phyloP scores from a whole-genome alignment of 2,113 vertebrate species.

The Cygnus atratus region DNA sequence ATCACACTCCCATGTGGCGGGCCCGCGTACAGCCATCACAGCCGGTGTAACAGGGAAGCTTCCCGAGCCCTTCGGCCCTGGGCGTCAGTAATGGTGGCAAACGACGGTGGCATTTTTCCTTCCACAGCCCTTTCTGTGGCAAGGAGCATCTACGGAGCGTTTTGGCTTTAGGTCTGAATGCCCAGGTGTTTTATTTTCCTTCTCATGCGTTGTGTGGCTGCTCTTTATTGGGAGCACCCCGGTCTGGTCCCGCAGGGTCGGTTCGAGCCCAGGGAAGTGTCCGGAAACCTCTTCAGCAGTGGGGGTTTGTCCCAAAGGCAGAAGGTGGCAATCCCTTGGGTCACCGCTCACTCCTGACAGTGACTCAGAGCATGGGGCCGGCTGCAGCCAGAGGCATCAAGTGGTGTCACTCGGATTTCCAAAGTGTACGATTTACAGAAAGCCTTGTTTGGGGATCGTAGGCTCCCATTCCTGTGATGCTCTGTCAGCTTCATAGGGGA shows the following conservation, averaged over 20 bases:
- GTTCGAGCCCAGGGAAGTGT: background rate
- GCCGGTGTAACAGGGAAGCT: background rate
- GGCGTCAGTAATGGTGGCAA: too few species aligned
- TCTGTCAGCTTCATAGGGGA: background rate
- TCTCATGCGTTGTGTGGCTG: fast-evolving
- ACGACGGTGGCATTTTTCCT: fast-evolving
- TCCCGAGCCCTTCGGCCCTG: background rate
- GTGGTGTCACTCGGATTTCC: background rate
- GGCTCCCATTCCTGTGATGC: background rate
- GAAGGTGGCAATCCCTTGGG: background rate
- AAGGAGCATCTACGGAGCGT: background rate
- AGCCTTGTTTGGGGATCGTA: background rate
- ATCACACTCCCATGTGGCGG: background rate
- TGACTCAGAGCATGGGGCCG: background rate
- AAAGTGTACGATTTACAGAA: background rate
- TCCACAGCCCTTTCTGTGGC: background rate
- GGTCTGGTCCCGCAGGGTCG: background rate
- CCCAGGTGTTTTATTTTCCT: background rate
- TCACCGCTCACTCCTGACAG: background rate
- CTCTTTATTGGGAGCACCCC: background rate
- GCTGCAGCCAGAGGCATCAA: background rate
- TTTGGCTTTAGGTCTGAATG: background rate
- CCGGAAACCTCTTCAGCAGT: background rate
- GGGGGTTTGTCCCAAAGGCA: background rate
- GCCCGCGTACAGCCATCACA: background rate